These are phyloP conservation scores for Agapornis canus DNA, from an alignment of 2,797 vertebrate genomes.

Conservation along the genomic window DNA sequence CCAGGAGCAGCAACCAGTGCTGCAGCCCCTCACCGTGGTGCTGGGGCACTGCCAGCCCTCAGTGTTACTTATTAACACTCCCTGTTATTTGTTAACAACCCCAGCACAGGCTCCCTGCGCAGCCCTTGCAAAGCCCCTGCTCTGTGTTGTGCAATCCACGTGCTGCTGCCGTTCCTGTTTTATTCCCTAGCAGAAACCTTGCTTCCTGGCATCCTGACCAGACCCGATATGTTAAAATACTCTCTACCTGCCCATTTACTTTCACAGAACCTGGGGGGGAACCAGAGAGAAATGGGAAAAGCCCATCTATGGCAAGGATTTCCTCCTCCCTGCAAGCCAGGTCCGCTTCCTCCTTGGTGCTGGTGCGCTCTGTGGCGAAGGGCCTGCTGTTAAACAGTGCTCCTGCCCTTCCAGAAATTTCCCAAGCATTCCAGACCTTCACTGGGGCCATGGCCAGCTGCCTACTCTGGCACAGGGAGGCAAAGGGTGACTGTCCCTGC, in stretches of 20 bases:
- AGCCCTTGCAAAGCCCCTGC: not conserved
- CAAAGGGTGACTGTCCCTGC: not conserved
- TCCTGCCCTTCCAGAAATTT: not conserved
- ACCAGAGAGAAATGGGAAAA: not conserved
- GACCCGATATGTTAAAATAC: not conserved
- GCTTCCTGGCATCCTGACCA: not conserved
- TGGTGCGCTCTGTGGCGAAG: accelerated
- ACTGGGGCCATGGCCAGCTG: accelerated
- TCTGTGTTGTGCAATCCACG: not conserved
- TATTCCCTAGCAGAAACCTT: not conserved
- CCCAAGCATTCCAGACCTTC: not conserved
- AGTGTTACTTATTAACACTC: not conserved
- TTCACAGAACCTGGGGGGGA: not conserved
- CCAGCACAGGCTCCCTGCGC: not conserved
- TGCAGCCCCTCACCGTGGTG: accelerated
- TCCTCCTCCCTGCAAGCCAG: accelerated
- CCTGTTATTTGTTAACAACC: not conserved
- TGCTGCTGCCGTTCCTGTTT: not conserved
- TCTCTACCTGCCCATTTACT: not conserved
- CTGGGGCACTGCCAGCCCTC: not conserved
- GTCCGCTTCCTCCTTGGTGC: not conserved
- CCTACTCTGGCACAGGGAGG: accelerated
- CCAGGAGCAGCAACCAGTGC: not conserved
- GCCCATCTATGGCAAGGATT: accelerated
- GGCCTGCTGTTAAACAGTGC: accelerated